Base-by-base conservation (phyloP, 2,888 invertebrate genomes). In the Tetragnatha montana region DNA sequence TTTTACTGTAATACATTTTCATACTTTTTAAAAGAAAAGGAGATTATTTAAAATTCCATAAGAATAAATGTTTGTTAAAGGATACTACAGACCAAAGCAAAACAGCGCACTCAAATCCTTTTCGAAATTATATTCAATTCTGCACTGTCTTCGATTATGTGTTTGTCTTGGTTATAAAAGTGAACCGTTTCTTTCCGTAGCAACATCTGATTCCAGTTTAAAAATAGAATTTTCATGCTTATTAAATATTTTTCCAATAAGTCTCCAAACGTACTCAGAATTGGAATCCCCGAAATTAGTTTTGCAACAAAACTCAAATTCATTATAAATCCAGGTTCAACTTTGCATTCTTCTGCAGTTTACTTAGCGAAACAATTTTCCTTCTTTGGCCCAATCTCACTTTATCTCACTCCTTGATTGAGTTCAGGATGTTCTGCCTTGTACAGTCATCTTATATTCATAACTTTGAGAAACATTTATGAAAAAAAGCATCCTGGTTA, bases 371-470 rank as follows among this genome's bases (percentile, higher is more conserved):
- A 68, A 78, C 60, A 78, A 78, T 78, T 78, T 47, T 78, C 19
- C 50, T 78, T 78, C 47, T 78, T 60, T 22, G 78, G 51, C 10
- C 6, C 49, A 14, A 8, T 80, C 60, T n/a, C 35, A 19, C 47
- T 69, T 81, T 81, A 35, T 79, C 79, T 68, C 17, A 21, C 10
- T 14, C 22, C 19, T 50, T 79, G 71, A 79, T 73, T 85, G 79
- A 85, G 70, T 79, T 75, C 70, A 7, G 17, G 3, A 71, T 50
- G 21, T 35, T 22, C 49, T 51, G 74, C 71, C 75, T 14, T 35
- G 49, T 22, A n/a, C 17, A 75, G 79, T 81, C 80, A 87, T 87
- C 49, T 78, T n/a, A 50, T 81, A 87, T 87, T 87, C 87, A 87
- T 87, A 87, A 50, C 21, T 87, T 49, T 75, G 47, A 17, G 70